Evolutionary conservation across 2,797 vertebrate genomes (phyloP), one percentile per base, ranked within the genome.

Genomic region (Typhlichthys eigenmanni): DNA sequence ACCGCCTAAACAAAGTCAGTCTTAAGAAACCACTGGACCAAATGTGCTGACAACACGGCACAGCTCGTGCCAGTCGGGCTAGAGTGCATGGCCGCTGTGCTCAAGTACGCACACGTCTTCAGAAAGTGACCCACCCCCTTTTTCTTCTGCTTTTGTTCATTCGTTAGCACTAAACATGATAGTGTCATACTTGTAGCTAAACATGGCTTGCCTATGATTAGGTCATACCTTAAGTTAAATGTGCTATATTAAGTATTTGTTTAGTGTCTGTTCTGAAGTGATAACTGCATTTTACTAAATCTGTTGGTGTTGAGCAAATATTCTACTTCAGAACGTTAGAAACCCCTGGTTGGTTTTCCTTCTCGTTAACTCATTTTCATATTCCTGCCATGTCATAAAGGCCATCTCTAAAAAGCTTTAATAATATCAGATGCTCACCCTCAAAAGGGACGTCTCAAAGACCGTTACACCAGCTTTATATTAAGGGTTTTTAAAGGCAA

Each of bases 1-100:
- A 77, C 71, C 81, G 85, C 88, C 91, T 92, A 93, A 93, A 92
- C 90, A 91, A 89, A 90, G 84, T 92, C 86, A 84, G 78, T 91
- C 85, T 83, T 64, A 78, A 87, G 78, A 91, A 91, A 85, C 66
- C 78, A 81, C 86, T 66, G 85, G 85, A 85, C 78, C 74, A 78
- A 84, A 84, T 79, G 76, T 80, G 75, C 70, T 68, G 70, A 73
- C 81, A 74, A 58, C 60, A 72, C 67, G 66, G 60, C 68, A 74
- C 76, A 80, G 74, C 68, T 81, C 69, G 3, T 80, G 73, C 73
- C 72, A 64, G 68, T 85, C 76, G 76, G 83, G 74, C 78, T 81
- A 46, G 72, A 83, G 71, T 75, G 53, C 79, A 79, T 73, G 43
- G 63, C 62, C 62, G 79, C 76, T 80, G 60, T 74, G 34, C 32